A percentile compares a stretch with the other conserved stretches of the same genome.
These are phyloP conservation scores for Drosophila auraria DNA, from an alignment of 1,140 invertebrate species.

Conservation along the genomic window DNA sequence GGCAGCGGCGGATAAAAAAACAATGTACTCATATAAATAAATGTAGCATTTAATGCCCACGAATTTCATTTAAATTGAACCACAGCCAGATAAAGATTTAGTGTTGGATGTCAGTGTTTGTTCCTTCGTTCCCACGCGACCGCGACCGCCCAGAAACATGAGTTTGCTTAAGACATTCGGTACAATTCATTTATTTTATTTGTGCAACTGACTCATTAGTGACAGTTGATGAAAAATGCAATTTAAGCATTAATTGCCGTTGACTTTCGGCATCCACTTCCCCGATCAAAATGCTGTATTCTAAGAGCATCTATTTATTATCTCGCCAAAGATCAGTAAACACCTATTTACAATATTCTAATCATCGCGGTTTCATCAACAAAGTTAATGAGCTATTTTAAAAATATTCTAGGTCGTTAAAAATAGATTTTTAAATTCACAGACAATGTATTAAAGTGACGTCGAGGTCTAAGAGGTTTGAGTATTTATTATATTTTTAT, in stretches of 20 bases:
- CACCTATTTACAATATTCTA: constrained; percentile 4
- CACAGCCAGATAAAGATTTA: constrained; percentile 58
- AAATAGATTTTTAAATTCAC: neutral
- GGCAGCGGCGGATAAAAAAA: constrained; percentile 37
- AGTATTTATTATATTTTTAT: neutral
- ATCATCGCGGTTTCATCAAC: constrained; percentile 6
- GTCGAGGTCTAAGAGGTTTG: neutral
- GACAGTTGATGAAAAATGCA: constrained; percentile 67
- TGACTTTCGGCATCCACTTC: constrained; percentile 30
- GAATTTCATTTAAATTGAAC: constrained; percentile 68
- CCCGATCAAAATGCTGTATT: constrained; percentile 4
- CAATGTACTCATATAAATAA: constrained; percentile 61
- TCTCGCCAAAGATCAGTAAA: constrained; percentile 1
- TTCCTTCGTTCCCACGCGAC: constrained; percentile 17
- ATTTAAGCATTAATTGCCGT: constrained; percentile 57
- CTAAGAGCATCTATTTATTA: constrained; percentile 1
- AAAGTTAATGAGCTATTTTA: constrained; percentile 10
- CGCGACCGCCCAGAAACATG: constrained; percentile 12
- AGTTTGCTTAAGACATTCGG: constrained; percentile 29
- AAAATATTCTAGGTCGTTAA: constrained; percentile 7
- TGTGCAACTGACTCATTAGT: constrained; percentile 64
- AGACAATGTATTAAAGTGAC: constrained; percentile 4
- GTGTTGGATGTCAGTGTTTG: constrained; percentile 40
- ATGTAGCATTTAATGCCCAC: constrained; percentile 66
- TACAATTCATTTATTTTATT: constrained; percentile 47